These are phyloP conservation scores for Pogonognathellus flavescens DNA, from an alignment of 1,140 invertebrate species.

Conservation along the genomic window DNA sequence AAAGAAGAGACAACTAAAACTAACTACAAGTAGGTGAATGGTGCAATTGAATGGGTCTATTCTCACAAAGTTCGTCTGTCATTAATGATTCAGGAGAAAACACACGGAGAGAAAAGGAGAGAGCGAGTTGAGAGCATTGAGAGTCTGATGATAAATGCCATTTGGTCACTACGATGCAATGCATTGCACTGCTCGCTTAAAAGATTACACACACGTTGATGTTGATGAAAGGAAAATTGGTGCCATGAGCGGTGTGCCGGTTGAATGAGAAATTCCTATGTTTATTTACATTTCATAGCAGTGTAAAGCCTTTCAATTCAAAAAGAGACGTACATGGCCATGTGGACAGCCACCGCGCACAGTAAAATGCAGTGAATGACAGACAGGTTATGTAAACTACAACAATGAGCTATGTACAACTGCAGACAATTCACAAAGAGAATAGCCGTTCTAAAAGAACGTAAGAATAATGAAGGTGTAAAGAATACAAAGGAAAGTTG, in stretches of 20 bases:
- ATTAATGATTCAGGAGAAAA: conserved; percentile 32
- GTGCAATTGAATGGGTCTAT: conserved; percentile 34
- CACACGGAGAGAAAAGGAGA: too few relatives aligned
- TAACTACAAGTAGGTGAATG: neutral
- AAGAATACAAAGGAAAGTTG: conserved; percentile 52
- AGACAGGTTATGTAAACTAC: neutral
- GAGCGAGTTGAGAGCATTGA: neutral
- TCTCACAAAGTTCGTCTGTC: conserved; percentile 28
- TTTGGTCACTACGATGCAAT: neutral
- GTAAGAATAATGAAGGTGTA: conserved; percentile 52
- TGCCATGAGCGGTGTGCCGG: too few relatives aligned
- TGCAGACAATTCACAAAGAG: neutral
- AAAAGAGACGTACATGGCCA: too few relatives aligned
- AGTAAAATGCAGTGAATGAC: neutral
- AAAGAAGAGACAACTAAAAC: neutral
- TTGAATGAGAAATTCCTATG: too few relatives aligned
- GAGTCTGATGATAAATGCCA: conserved; percentile 37
- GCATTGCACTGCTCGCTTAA: neutral
- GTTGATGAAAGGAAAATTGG: too few relatives aligned
- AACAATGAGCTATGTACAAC: neutral
- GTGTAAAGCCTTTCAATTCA: too few relatives aligned
- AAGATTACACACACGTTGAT: neutral
- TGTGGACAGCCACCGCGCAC: neutral
- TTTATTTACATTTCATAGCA: too few relatives aligned
- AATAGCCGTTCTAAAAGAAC: conserved; percentile 4